Base-by-base conservation (phyloP, 1,140 invertebrate species). In the Chrysopa pallens region DNA sequence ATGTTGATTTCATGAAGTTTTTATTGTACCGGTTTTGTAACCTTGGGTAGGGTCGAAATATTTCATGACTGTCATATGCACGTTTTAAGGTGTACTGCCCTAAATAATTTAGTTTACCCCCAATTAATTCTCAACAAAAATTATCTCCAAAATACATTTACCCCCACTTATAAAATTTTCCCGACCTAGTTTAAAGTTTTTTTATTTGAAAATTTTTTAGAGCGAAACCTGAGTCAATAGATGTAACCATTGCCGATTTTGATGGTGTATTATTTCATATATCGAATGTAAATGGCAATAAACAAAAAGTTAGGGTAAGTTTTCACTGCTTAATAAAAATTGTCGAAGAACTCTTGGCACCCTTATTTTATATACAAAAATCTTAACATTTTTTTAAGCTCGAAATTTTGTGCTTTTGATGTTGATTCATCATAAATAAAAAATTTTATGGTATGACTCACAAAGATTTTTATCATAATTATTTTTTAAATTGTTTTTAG, bases 181-280 rank as follows among this genome's bases (percentile, higher is more conserved):
- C 17, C 17, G 17, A 23, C 17, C 17, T 23, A 23, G 17, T 23
- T 23, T 23, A 23, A 23, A 5, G 17, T 23, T 23, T 23, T 23
- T 23, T 23, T 23, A 23, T 23, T 23, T 3, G 2, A 23, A 23
- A 23, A 23, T 23, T 23, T 23, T 76, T 46, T 67, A 96, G 92
- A 44, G 80, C 81, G 57, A 98, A 97, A 74, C 80, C 84, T 51
- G 94, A 98, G 60, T 84, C 80, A 46, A 90, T 92, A 53, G 90
- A 96, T 67, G 80, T 97, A 49, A 84, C 74, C 46, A 76, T 95
- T 61, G 84, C 89, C 52, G 95, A 99, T 73, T 98, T 98, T 70
- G 95, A 98, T 76, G 94, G 95, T 50, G 94, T 96, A 42, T 65
- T 98, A 44, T 98, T 94, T 72, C 92, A 97, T 66, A 84, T 98